Percentiles rank a stretch among this genome's conserved stretches.
These are phyloP conservation scores for Mellivora capensis DNA, from an alignment of 2,113 vertebrate species.

Conservation along the genomic window DNA sequence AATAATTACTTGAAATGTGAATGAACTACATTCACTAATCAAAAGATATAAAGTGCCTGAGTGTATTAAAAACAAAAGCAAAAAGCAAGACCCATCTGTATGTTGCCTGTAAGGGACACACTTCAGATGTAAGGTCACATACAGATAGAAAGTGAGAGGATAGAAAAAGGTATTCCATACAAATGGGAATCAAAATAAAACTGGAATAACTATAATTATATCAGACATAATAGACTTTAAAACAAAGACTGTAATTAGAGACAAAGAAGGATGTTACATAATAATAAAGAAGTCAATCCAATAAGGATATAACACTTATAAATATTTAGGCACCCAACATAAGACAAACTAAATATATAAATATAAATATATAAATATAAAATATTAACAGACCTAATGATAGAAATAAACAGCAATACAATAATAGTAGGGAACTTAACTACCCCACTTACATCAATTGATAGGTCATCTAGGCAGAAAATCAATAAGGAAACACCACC, in stretches of 20 bases:
- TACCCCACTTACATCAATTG: neutral
- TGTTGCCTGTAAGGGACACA: neutral
- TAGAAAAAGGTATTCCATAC: neutral
- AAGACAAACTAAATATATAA: neutral
- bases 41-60: neutral
- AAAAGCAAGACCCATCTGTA: neutral
- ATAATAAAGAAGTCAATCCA: neutral
- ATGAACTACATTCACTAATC: neutral
- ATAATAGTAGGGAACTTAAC: neutral
- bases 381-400: neutral
- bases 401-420: neutral
- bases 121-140: neutral
- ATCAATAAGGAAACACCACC: neutral
- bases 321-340: neutral
- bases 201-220: neutral
- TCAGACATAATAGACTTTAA: neutral
- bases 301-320: neutral
- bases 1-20: neutral
- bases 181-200: neutral
- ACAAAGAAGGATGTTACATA: neutral
- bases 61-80: neutral
- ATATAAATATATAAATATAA: neutral
- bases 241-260: neutral
- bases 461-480: neutral
- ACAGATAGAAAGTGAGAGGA: neutral